Base-by-base conservation (phyloP, 2,888 invertebrate species). In the Geophilus truncorum region DNA sequence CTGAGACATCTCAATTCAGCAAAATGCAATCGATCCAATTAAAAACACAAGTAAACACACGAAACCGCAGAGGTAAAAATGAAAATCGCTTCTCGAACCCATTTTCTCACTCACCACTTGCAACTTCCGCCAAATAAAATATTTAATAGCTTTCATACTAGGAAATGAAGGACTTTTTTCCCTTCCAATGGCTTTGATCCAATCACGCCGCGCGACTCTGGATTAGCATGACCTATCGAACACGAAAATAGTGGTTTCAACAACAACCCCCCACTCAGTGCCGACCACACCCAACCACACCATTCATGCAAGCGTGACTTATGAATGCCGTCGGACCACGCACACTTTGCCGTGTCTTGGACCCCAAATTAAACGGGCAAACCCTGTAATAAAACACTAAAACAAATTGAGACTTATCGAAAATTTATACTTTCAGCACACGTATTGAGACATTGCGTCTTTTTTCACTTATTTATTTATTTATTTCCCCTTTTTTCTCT, bases 371-470 rank as follows among this genome's bases (percentile, higher is more conserved):
- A 34, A 77, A 34, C 30, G 34, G 21, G 2, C 18, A 32, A 77
- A 77, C 18, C 77, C 77, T 77, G 77, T 77, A 77, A 77, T 77
- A 77, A 77, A 77, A 77, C 77, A 77, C 77, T 77, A 77, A 77
- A 77, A 77, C 36, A 77, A 77, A 77, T 77, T 77, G 77, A 32
- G 36, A 36, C 36, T 34, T 21, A 77, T 77, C 25, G 25, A 70
- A 70, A 70, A 70, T 70, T 70, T 70, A 70, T 70, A 28, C 70
- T 28, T 70, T 23, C 10, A 1, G 18, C 18, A 18, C 57, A 18
- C 21, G 28, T 45, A 62, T 62, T 12, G 15, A 23, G 9, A 62
- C 9, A 3, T 62, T 70, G 25, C 6, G 12, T 70, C 28, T n/a
- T 1, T 9, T 25, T 70, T 18, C 18, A 18, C 18, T 51, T 51